Conservation (phyloP, 1,140 invertebrate genomes). For the Drosophila aff. region DNA sequence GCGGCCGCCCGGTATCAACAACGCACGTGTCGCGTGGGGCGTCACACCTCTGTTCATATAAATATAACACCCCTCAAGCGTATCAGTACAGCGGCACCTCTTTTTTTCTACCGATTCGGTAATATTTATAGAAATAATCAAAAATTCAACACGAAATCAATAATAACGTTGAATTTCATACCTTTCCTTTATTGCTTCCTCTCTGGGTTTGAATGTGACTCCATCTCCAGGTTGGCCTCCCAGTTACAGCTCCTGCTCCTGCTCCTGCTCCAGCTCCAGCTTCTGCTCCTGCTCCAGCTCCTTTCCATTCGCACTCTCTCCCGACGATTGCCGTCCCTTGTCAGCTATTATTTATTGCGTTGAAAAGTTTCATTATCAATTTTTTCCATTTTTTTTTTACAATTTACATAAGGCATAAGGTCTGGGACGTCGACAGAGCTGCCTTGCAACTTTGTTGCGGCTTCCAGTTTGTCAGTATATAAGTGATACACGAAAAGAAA, state of each 20-base stretch:
- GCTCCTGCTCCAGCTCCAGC: background rate
- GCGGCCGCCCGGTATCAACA: slow-evolving; percentile 55
- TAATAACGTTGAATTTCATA: slow-evolving; percentile 69
- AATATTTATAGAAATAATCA: slow-evolving; percentile 80
- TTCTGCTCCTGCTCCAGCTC: background rate
- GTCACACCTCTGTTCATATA: slow-evolving; percentile 17
- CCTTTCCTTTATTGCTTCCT: slow-evolving; percentile 53
- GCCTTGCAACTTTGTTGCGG: slow-evolving; percentile 75
- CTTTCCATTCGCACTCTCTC: background rate
- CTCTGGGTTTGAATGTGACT: background rate
- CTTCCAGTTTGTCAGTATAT: slow-evolving; percentile 38
- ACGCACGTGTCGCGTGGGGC: slow-evolving; percentile 59
- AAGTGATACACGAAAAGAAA: background rate
- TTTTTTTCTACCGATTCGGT: slow-evolving; percentile 16
- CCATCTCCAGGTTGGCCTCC: background rate
- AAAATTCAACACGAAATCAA: slow-evolving; percentile 77
- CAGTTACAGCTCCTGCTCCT: background rate
- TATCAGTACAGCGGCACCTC: slow-evolving; percentile 17
- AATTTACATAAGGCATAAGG: slow-evolving; percentile 78
- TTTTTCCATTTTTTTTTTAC: slow-evolving; percentile 42
- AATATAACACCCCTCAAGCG: slow-evolving; percentile 2
- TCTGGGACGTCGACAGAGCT: slow-evolving; percentile 49
- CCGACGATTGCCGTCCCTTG: slow-evolving; percentile 29
- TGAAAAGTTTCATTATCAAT: slow-evolving; percentile 82
- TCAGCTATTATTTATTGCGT: slow-evolving; percentile 77